Evolutionary conservation across 2,797 vertebrate species (phyloP), one percentile per base, ranked within the genome.

Genomic region (Sebastes cheni): DNA sequence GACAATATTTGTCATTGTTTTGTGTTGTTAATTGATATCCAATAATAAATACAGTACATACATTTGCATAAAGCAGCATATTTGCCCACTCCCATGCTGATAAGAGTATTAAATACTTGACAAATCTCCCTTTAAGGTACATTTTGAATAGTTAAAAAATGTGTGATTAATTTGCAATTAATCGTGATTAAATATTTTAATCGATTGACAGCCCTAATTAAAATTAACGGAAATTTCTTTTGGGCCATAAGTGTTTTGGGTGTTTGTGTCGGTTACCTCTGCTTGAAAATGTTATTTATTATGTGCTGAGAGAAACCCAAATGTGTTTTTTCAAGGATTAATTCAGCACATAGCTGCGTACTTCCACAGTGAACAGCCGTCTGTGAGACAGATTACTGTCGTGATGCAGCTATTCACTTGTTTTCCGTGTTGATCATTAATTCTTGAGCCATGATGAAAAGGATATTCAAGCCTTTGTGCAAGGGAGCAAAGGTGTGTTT

Each of bases 401-500:
- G 1, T 23, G 56, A 64, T 50, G 8, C 8, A 54, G 67, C 75
- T 64, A 14, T 39, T 30, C 11, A 13, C 46, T 71, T 54, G 16
- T 56, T 76, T 32, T n/a, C 23, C 27, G 39, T 42, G 22, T 67
- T 67, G 60, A 81, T 65, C 29, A 20, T 50, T 67, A 39, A 20
- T 81, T 72, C 23, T n/a, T 69, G 16, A 42, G 22, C 20, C 50
- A 29, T 34, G 20, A 77, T 55, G 25, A 54, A 76, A 75, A 42
- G 20, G 27, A 61, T 20, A 72, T 59, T 3, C 14, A 50, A 67
- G 30, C 16, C 22, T 73, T 39, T 72, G 32, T 73, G 59, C 16
- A 11, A 34, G 14, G 13, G 54, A 79, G 30, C 27, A 72, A 55
- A 60, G 14, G n/a, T 66, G 23, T 67, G 36, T 73, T 80, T 81